phyloP scores from a whole-genome alignment of 2,797 vertebrate species.

The Sternotherus odoratus region DNA sequence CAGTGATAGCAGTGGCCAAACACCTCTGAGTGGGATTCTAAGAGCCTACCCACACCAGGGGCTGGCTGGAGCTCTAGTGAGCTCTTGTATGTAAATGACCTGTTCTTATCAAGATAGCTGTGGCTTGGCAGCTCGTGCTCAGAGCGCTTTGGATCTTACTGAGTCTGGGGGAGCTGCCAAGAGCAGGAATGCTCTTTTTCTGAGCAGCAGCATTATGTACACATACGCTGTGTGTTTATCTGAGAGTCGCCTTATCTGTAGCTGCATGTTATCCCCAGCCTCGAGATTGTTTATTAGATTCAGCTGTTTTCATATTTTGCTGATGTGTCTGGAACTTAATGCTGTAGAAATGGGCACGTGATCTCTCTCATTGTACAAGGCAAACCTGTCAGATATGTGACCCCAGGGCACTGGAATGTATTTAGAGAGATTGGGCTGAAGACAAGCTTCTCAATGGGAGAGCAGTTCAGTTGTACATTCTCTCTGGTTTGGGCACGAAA shows the following conservation, averaged over 20 bases:
- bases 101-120: fast-evolving
- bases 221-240: fast-evolving
- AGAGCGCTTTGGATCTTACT: fast-evolving
- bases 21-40: not conserved
- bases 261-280: not conserved
- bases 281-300: not conserved
- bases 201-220: not conserved
- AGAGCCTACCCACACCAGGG: fast-evolving
- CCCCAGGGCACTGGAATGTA: not conserved
- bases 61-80: fast-evolving
- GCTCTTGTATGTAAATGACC: fast-evolving
- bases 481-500: not conserved
- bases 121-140: not conserved
- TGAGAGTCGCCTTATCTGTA: not conserved
- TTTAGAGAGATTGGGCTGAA: not conserved
- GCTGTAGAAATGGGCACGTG: not conserved
- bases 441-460: not conserved
- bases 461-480: not conserved
- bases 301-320: not conserved
- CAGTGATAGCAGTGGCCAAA: not conserved
- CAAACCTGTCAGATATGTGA: not conserved
- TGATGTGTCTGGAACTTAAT: not conserved
- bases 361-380: not conserved
- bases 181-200: fast-evolving
- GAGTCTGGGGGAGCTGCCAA: fast-evolving